phyloP scores from a whole-genome alignment of 2,888 invertebrate genomes.

The Trypoxylon attenuatum region DNA sequence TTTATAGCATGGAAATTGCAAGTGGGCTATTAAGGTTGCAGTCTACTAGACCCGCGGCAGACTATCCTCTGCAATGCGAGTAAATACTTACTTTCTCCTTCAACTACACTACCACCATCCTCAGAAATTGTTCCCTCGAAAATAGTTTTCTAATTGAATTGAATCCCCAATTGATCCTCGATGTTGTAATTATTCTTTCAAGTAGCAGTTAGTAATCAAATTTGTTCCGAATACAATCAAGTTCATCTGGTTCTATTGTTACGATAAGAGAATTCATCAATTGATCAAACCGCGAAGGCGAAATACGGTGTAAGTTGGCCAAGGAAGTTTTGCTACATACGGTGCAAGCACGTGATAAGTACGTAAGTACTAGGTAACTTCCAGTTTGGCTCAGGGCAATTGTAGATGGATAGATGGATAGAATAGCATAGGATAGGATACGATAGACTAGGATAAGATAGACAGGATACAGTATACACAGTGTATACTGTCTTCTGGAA shows the following conservation, averaged over 20 bases:
- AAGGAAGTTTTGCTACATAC: slow-evolving; percentile 22
- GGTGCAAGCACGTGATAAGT: slow-evolving; percentile 17
- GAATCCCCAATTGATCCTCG: neutral
- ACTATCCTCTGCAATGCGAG: slow-evolving; percentile 29
- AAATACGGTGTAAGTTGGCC: neutral
- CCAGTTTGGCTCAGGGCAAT: slow-evolving; percentile 26
- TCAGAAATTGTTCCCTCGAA: no score
- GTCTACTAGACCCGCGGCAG: slow-evolving; percentile 15
- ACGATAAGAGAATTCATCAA: no score
- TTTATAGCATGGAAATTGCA: slow-evolving; percentile 25
- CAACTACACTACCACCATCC: no score
- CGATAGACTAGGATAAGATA: slow-evolving; percentile 45
- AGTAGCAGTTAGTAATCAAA: slow-evolving; percentile 55
- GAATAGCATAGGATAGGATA: slow-evolving; percentile 32
- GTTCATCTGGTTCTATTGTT: no score
- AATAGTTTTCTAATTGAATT: slow-evolving; percentile 57
- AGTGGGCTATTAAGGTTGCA: slow-evolving; percentile 1
- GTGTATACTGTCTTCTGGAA: slow-evolving; percentile 49
- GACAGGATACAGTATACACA: slow-evolving; percentile 33
- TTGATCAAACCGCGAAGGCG: neutral
- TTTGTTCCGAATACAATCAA: no score
- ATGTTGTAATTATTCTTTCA: no score
- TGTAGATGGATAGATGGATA: slow-evolving; percentile 34
- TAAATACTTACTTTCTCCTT: slow-evolving; percentile 51
- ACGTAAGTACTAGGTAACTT: slow-evolving; percentile 8